Conservation (phyloP, 53 echinoderm and acorn worm genomes). For the Henricia sp. region DNA sequence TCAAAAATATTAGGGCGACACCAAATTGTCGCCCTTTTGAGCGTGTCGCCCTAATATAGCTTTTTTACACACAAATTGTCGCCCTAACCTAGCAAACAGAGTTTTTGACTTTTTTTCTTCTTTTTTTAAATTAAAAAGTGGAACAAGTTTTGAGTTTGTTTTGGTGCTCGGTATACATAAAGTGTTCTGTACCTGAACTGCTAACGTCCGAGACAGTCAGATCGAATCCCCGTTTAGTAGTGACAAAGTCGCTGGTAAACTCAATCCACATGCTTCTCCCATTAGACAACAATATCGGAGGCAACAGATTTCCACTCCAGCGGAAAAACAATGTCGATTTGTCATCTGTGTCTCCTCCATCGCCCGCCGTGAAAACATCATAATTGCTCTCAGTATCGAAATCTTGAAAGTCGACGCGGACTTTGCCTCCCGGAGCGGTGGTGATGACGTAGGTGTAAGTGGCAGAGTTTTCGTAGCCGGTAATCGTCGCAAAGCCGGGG, state of each 20-base stretch:
- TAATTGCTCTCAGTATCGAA: constrained; percentile 43
- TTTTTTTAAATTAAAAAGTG: no score
- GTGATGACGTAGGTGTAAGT: constrained; percentile 18
- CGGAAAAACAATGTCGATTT: constrained; percentile 6
- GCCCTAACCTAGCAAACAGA: no score
- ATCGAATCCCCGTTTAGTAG: constrained; percentile 43
- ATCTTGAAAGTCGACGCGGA: constrained; percentile 13
- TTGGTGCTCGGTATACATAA: no score
- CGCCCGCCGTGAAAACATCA: constrained; percentile 42
- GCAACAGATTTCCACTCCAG: constrained; percentile 26
- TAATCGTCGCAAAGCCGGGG: constrained; percentile 1
- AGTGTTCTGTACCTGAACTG: constrained; percentile 3
- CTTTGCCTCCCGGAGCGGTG: constrained; percentile 9
- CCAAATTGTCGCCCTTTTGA: no score
- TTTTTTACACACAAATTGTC: no score
- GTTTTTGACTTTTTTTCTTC: no score
- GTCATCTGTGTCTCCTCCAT: constrained; percentile 13
- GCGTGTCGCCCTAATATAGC: no score
- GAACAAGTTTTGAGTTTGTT: no score
- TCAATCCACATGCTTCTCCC: constrained; percentile 47
- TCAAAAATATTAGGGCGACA: no score
- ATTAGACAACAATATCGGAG: constrained; percentile 25
- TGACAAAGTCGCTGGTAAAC: background rate
- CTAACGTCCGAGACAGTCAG: constrained; percentile 20
- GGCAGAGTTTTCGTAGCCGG: constrained; percentile 9